Conservation (phyloP, 2,888 invertebrate species). For the Tipula lateralis region DNA sequence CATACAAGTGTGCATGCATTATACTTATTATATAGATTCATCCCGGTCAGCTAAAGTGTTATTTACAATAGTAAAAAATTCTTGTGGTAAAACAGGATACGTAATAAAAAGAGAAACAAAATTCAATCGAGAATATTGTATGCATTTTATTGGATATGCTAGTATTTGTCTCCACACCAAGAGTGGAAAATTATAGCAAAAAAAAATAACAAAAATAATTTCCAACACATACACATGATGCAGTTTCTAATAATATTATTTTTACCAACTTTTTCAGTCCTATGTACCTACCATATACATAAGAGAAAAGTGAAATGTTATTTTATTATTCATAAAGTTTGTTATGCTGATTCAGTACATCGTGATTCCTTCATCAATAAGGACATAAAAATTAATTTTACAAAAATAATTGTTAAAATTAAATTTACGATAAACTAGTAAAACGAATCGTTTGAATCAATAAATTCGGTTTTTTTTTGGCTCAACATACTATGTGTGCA, state of each 20-base stretch:
- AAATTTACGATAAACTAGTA: not conserved
- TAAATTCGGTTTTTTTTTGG: not conserved
- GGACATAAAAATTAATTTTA: not conserved
- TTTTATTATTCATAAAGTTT: constrained; percentile 1
- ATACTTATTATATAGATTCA: not conserved
- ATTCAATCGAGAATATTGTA: not conserved
- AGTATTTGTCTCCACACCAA: not conserved
- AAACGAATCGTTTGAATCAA: not conserved
- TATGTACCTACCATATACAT: not conserved
- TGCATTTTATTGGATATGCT: not conserved
- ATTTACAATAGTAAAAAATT: not conserved
- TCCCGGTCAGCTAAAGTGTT: not conserved
- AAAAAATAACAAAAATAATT: not conserved
- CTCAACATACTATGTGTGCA: not conserved
- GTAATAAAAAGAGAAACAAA: not conserved
- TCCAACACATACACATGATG: not conserved
- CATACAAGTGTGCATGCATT: not conserved
- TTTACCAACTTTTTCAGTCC: not conserved
- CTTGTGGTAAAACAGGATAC: not conserved
- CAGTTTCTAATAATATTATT: not conserved
- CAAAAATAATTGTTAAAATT: not conserved
- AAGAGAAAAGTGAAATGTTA: constrained; percentile 4
- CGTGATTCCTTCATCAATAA: constrained; percentile 24
- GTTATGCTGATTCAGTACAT: constrained; percentile 9
- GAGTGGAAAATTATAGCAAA: not conserved